Evolutionary conservation across 2,113 vertebrate species (phyloP).

Genomic region (Scopus umbretta): DNA sequence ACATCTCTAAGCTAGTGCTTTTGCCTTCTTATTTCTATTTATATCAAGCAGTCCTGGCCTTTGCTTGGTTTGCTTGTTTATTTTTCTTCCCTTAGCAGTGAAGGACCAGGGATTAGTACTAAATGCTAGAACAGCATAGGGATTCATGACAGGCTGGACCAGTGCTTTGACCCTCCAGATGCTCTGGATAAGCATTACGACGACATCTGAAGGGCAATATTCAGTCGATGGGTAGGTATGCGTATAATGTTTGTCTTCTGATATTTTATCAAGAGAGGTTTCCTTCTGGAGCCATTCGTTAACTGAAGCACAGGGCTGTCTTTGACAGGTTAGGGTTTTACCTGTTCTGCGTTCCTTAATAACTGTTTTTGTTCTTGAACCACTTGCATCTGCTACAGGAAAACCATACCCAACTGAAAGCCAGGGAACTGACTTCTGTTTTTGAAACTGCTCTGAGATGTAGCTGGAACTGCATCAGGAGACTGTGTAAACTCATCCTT

Average conservation of each 20-base stretch:
- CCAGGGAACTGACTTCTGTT: neutral
- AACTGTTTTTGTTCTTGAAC: neutral
- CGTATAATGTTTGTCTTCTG: neutral
- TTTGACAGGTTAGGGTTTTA: neutral
- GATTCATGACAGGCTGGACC: neutral
- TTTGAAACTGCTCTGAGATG: neutral
- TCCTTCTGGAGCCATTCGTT: neutral
- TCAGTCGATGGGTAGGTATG: neutral
- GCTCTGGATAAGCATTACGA: neutral
- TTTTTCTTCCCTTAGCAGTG: constrained; percentile 1
- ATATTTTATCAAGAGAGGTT: neutral
- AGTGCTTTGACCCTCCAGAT: neutral
- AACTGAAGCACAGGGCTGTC: neutral
- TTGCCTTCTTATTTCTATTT: neutral
- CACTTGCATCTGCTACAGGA: neutral
- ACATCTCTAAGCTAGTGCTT: neutral
- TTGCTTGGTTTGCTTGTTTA: neutral
- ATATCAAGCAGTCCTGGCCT: neutral
- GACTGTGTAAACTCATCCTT: neutral
- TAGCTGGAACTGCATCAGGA: neutral
- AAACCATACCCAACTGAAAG: neutral
- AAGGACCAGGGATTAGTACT: neutral
- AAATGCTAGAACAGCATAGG: neutral
- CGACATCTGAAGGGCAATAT: neutral
- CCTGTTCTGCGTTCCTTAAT: neutral